Evolutionary conservation across 2,888 invertebrate species (phyloP), one percentile per base, ranked within the genome.

Genomic region (Tetragonisca angustula): DNA sequence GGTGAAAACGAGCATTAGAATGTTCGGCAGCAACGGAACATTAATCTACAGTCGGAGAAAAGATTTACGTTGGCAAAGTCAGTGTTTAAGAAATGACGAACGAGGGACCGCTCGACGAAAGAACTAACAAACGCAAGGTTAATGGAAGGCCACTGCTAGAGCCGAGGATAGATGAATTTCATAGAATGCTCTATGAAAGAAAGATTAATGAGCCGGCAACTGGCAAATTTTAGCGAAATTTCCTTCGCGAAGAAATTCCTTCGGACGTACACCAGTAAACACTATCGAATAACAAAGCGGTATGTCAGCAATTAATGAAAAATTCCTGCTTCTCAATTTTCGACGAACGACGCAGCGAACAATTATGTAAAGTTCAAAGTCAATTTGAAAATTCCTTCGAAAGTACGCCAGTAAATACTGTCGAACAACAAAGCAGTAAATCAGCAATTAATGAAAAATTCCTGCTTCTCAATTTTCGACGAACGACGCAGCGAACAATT

Each of bases 181-280:
- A 72, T 15, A 43, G 9, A 43, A 43, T 43, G 9, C 9, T 27
- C 72, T 27, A 62, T 50, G 21, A 11, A 6, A 13, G 15, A 49
- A 71, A 72, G 72, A 72, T 72, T 72, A 72, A 72, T 32, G 72
- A 27, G 72, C 17, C 62, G 15, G 50, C 50, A 73, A 73, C 36
- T 21, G 52, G 52, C n/a, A 15, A 52, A 73, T 43, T 43, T 43
- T 43, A 43, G 2, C 43, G 43, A 43, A 43, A 64, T 61, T 19
- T n/a, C 24, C 17, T n/a, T 11, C 43, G 0, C 11, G 43, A 43
- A 43, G 15, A 17, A 17, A 50, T 50, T 17, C 43, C 43, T 43
- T 43, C 43, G 9, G 43, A 43, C 9, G 43, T 43, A 43, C 11
- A 9, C 9, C 43, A 43, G 43, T 43, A 9, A 43, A 43, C 9